A percentile compares a stretch with the other conserved stretches of the same genome.
These are phyloP conservation scores for Chymomyza caudatula DNA, from an alignment of 2,888 invertebrate species.

Conservation along the genomic window DNA sequence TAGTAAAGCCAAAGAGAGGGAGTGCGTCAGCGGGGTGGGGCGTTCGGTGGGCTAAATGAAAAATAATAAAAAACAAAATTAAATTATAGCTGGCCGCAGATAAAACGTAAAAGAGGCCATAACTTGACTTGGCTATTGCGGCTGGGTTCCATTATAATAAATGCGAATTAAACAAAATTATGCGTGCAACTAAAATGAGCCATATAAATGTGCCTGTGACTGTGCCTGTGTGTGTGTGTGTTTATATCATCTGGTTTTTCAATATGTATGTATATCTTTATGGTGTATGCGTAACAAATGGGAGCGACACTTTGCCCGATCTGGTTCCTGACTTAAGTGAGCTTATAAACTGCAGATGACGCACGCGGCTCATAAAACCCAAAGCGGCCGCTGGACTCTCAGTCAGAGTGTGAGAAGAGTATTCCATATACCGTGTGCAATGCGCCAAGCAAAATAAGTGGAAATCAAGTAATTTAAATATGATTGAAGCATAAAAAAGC, in stretches of 20 bases:
- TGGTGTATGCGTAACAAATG: slow-evolving; percentile 54
- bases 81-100: slow-evolving; percentile 15
- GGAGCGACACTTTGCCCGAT: slow-evolving; percentile 11
- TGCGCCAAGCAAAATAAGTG: slow-evolving; percentile 33
- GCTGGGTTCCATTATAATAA: slow-evolving; percentile 52
- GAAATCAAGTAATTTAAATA: slow-evolving; percentile 69
- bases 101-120: slow-evolving; percentile 4
- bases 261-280: slow-evolving; percentile 52
- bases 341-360: slow-evolving; percentile 48
- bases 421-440: slow-evolving; percentile 5
- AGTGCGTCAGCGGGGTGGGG: not conserved
- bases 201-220: slow-evolving; percentile 11
- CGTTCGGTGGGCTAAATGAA: not conserved
- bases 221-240: not conserved
- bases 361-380: slow-evolving; percentile 21
- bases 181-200: slow-evolving; percentile 64
- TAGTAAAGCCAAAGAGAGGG: not conserved
- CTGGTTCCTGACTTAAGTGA: slow-evolving; percentile 13
- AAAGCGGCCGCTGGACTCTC: not conserved
- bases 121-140: not conserved
- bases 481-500: slow-evolving; percentile 46
- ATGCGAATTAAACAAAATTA: slow-evolving; percentile 68
- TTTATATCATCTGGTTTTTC: slow-evolving; percentile 33
- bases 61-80: not conserved
- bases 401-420: not conserved